These are phyloP conservation scores for Nematostella vectensis DNA, from an alignment of 92 coral and sea anemone genomes.

Conservation along the genomic window DNA sequence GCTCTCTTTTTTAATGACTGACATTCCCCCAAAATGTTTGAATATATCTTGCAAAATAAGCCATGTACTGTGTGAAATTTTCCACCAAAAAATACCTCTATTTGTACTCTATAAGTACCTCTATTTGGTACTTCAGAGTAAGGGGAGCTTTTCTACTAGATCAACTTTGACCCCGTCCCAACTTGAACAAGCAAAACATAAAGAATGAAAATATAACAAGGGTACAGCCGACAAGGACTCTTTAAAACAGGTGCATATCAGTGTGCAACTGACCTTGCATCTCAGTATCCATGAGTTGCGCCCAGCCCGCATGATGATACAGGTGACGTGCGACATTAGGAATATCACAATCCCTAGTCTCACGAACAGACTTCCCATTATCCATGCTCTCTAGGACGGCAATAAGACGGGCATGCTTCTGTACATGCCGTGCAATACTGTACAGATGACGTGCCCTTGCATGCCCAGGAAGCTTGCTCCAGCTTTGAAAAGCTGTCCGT, in stretches of 20 bases:
- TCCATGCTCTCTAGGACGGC: slow-evolving; percentile 96
- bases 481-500: slow-evolving; percentile 70
- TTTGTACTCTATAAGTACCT: too few species aligned
- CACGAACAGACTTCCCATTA: slow-evolving; percentile 92
- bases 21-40: too few species aligned
- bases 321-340: slow-evolving; percentile 91
- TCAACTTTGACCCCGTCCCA: too few species aligned
- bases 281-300: slow-evolving; percentile 92
- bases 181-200: too few species aligned
- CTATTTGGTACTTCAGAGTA: too few species aligned
- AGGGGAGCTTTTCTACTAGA: too few species aligned
- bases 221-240: neutral
- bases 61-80: too few species aligned
- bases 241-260: too few species aligned
- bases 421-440: slow-evolving; percentile 96
- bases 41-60: too few species aligned
- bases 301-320: slow-evolving; percentile 99
- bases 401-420: slow-evolving; percentile 88
- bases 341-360: slow-evolving; percentile 85
- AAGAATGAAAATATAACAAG: too few species aligned
- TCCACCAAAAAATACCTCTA: too few species aligned
- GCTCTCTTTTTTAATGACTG: too few species aligned
- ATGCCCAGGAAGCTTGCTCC: slow-evolving; percentile 91
- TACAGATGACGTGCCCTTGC: slow-evolving; percentile 86
- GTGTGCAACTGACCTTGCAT: slow-evolving; percentile 72